Evolutionary conservation across 1,140 invertebrate genomes (phyloP), one percentile per base, ranked within the genome.

Genomic region (Phortica variegata): DNA sequence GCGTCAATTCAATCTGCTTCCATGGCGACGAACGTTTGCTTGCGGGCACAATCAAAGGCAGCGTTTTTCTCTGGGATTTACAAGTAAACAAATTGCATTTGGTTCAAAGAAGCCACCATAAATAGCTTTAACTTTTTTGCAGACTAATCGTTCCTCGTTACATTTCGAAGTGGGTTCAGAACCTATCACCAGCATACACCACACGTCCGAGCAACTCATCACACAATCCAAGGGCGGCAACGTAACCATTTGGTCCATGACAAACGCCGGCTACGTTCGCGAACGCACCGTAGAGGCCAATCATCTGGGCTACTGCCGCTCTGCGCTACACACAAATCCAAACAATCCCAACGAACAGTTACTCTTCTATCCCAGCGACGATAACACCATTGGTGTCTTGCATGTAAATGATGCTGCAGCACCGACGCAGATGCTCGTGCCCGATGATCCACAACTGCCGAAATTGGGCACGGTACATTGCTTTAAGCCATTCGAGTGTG

Each of bases 21-120:
- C 79, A 82, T 65, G 78, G 78, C 21, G 76, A 81, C 44, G 82
- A 86, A 71, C 81, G 83, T 69, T 77, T 88, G 60, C 79, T 86
- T 62, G 85, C 84, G 55, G 85, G 84, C 42, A 83, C 84, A 21
- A 79, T 85, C 68, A 82, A 81, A 65, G 86, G 86, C 50, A 82
- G 77, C 63, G 80, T 87, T 57, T 83, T 85, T 77, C 81, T 86
- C 66, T 87, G 85, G 84, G 83, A 87, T 76, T 78, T 88, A 70
- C 82, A 85, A 78, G 86, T 87, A 78, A 73, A 49, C 51, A 56
- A 37, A 15, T n/a, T 47, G 2, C 13, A 36, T 32, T 12, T 19
- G 36, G 15, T 37, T 52, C 18, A 49, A 45, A 43, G 47, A 13
- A 49, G 21, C 21, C 5, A 20, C 7, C 32, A 23, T 21, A 12